Conservation (phyloP, 1,140 invertebrate species). For the Drosophila kurseongensis region DNA sequence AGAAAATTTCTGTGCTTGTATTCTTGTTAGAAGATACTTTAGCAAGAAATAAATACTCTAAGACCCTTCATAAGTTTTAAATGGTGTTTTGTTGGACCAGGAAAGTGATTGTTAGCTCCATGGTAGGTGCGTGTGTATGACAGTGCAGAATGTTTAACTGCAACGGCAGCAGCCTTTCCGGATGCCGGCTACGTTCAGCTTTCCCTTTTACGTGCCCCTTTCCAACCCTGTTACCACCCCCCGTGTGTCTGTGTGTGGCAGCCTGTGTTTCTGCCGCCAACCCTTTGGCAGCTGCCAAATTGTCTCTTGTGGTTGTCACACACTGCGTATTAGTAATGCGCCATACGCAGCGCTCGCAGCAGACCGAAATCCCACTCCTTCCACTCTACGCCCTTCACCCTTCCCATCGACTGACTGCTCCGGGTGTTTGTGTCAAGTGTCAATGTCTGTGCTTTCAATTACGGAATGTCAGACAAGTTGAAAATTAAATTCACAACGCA, state of each 20-base stretch:
- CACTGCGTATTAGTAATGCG: conserved; percentile 82
- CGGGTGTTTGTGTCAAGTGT: conserved; percentile 77
- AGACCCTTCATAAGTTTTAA: no score
- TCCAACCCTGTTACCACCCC: background rate
- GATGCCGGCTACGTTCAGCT: conserved; percentile 45
- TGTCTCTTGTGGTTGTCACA: conserved; percentile 82
- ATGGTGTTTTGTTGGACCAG: no score
- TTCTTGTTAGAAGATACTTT: no score
- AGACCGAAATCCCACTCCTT: background rate
- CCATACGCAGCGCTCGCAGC: conserved; percentile 52
- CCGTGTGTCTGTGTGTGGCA: conserved; percentile 5
- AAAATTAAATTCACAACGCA: conserved; percentile 77
- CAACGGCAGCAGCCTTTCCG: conserved; percentile 68
- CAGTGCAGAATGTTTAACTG: conserved; percentile 74
- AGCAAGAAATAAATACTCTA: no score
- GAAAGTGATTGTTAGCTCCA: background rate
- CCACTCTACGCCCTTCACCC: background rate
- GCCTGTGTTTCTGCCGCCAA: conserved; percentile 27
- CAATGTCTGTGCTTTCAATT: conserved; percentile 81
- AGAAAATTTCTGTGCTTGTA: no score
- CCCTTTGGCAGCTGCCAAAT: conserved; percentile 82
- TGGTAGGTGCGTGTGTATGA: conserved; percentile 22
- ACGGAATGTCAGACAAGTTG: conserved; percentile 78
- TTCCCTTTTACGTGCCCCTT: background rate
- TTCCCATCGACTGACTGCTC: conserved; percentile 6